A percentile compares a stretch with the other conserved stretches of the same genome.
Evolutionary conservation across 2,797 vertebrate species (phyloP).

Genomic region (Podarcis siculus): DNA sequence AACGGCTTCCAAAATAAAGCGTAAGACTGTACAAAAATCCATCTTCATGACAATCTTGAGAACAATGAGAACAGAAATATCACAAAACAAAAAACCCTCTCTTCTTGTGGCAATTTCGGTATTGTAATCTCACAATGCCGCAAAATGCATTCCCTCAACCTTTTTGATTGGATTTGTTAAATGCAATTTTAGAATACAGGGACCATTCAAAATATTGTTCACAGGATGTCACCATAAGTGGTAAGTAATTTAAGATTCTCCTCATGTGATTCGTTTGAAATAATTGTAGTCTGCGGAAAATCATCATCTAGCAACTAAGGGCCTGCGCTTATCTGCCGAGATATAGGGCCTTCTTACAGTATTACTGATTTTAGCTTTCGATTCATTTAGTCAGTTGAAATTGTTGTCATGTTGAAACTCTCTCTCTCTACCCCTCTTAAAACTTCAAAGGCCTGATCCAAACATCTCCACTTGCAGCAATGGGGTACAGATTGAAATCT

Average conservation of each 20-base stretch:
- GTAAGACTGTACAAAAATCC: conserved; percentile 62
- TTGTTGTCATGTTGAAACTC: not conserved
- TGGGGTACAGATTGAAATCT: not conserved
- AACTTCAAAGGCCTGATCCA: not conserved
- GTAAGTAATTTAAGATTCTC: not conserved
- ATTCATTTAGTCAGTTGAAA: not conserved
- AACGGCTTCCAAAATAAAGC: conserved; percentile 65
- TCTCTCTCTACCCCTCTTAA: not conserved
- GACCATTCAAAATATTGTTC: conserved; percentile 53
- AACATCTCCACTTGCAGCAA: not conserved
- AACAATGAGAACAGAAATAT: conserved; percentile 68
- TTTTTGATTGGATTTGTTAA: conserved; percentile 45
- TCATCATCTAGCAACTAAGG: not conserved
- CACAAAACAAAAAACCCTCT: conserved; percentile 63
- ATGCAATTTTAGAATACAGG: conserved; percentile 28
- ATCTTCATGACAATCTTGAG: conserved; percentile 68
- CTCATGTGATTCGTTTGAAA: conserved; percentile 36
- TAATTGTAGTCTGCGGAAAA: conserved; percentile 29
- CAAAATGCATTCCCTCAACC: conserved; percentile 55
- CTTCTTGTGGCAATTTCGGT: conserved; percentile 46
- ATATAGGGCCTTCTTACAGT: not conserved
- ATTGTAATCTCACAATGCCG: conserved; percentile 57
- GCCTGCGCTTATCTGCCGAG: not conserved
- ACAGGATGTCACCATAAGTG: not conserved
- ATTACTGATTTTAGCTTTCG: not conserved